Evolutionary conservation across 1,140 invertebrate genomes (phyloP).

Genomic region (Microplitis mediator): DNA sequence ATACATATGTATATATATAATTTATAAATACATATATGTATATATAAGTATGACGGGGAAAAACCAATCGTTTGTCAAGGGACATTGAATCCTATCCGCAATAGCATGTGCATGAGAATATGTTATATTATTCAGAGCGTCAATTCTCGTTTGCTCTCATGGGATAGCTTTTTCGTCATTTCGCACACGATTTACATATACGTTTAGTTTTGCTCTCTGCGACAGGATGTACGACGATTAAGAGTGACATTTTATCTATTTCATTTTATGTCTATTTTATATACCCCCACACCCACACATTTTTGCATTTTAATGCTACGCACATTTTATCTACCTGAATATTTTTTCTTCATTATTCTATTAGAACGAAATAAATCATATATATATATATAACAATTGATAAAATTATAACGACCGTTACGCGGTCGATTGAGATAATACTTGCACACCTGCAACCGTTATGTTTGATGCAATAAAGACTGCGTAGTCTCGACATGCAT

Average conservation of each 20-base stretch:
- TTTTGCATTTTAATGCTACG: too few species aligned
- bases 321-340: too few species aligned
- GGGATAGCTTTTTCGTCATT: constrained; percentile 16
- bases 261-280: background rate
- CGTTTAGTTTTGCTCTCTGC: background rate
- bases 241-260: constrained; percentile 9
- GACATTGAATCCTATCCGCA: constrained; percentile 3
- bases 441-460: constrained; percentile 4
- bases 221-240: constrained; percentile 11
- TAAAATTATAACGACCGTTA: constrained; percentile 5
- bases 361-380: too few species aligned
- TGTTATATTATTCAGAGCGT: constrained; percentile 8
- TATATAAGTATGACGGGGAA: background rate
- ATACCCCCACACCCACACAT: background rate
- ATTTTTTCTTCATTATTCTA: too few species aligned
- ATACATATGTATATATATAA: background rate
- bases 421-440: constrained; percentile 13
- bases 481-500: background rate
- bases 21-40: background rate
- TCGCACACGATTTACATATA: constrained; percentile 2
- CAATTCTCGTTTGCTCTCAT: constrained; percentile 9
- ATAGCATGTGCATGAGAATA: background rate
- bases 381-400: background rate
- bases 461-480: constrained; percentile 14
- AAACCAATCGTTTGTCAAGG: constrained; percentile 18